Evolutionary conservation across 2,888 invertebrate species (phyloP).

Genomic region (Polymixis flavicincta): DNA sequence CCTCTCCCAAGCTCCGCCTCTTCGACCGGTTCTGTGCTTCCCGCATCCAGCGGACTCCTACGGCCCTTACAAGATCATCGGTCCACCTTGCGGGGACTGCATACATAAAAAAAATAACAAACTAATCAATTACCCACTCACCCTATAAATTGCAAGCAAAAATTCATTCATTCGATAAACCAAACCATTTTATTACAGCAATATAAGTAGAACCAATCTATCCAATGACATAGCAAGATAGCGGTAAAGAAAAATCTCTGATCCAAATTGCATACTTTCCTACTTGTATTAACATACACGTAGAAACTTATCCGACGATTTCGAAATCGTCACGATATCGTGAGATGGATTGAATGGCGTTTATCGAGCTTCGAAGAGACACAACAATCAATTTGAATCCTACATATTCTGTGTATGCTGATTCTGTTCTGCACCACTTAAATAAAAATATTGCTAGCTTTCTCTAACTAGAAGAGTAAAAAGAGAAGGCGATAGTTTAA

Average conservation of each 20-base stretch:
- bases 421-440: background rate
- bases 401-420: constrained; percentile 13
- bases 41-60: too few relatives aligned
- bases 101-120: background rate
- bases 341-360: constrained; percentile 45
- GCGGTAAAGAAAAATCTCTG: constrained; percentile 44
- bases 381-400: constrained; percentile 34
- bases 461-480: background rate
- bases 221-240: background rate
- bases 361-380: constrained; percentile 29
- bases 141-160: background rate
- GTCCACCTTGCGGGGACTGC: too few relatives aligned
- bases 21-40: too few relatives aligned
- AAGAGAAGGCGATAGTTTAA: background rate
- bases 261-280: constrained; percentile 53
- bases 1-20: too few relatives aligned
- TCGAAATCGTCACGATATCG: constrained; percentile 58
- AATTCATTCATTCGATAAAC: background rate
- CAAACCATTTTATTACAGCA: constrained; percentile 6
- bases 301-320: constrained; percentile 53
- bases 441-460: too few relatives aligned
- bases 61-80: too few relatives aligned
- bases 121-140: too few relatives aligned
- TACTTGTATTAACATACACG: constrained; percentile 37
- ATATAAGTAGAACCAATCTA: constrained; percentile 19